A percentile compares a stretch with the other conserved stretches of the same genome.
These are phyloP conservation scores for Oreochromis aureus DNA, from an alignment of 2,113 vertebrate species.

Conservation along the genomic window DNA sequence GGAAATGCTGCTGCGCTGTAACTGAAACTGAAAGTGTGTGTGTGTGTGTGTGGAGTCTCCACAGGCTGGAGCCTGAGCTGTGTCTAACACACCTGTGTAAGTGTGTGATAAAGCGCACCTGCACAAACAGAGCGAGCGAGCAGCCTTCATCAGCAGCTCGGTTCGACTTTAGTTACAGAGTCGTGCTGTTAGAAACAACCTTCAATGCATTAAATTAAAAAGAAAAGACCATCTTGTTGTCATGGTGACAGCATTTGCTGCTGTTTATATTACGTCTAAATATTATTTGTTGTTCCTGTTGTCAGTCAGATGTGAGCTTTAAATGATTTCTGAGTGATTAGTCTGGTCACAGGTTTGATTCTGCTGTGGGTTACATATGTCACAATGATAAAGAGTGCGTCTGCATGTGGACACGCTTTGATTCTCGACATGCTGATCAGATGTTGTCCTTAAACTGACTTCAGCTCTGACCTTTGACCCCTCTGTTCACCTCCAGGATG, in stretches of 20 bases:
- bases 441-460: background rate
- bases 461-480: background rate
- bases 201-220: background rate
- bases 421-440: background rate
- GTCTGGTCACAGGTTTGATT: no score
- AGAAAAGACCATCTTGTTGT: no score
- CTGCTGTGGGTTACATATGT: no score
- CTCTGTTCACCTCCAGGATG: constrained; percentile 18
- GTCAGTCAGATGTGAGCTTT: background rate
- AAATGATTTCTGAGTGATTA: background rate
- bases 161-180: background rate
- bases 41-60: background rate
- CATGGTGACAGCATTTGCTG: background rate
- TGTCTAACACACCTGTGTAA: background rate
- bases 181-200: background rate
- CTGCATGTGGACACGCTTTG: no score
- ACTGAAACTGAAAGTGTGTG: background rate
- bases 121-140: background rate
- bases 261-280: no score
- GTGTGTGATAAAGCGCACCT: background rate
- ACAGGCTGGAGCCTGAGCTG: background rate
- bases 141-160: background rate
- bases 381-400: no score
- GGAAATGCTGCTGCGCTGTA: background rate
- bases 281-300: background rate